Evolutionary conservation across 2,797 vertebrate species (phyloP).

Genomic region (Gambusia yucatana): DNA sequence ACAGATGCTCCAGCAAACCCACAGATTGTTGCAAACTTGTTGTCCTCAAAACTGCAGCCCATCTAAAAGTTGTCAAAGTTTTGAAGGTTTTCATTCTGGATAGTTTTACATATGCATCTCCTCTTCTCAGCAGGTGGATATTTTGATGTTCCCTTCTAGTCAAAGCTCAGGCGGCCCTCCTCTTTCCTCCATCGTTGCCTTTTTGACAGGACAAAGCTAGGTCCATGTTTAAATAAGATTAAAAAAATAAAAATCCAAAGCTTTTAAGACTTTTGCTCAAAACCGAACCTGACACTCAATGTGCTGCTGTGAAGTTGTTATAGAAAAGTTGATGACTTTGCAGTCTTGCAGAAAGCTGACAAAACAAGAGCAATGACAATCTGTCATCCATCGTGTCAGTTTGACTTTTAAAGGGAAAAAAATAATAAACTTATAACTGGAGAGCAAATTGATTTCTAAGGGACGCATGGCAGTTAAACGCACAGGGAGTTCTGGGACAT

Average conservation of each 20-base stretch:
- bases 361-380: conserved; percentile 25
- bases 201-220: background rate
- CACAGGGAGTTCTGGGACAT: conserved; percentile 5
- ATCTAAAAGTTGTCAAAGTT: background rate
- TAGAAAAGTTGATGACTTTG: conserved; percentile 24
- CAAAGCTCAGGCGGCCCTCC: background rate
- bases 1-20: background rate
- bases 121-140: background rate
- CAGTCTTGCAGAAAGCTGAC: conserved; percentile 21
- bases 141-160: background rate
- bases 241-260: background rate
- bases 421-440: conserved; percentile 17
- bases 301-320: conserved; percentile 4
- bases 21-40: background rate
- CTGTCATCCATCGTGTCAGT: conserved; percentile 10
- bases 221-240: background rate
- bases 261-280: background rate
- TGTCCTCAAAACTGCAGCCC: background rate
- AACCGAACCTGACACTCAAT: background rate
- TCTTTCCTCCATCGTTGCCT: background rate
- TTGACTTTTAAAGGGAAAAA: conserved; percentile 13
- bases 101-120: background rate
- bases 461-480: background rate
- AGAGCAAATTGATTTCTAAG: conserved; percentile 34
- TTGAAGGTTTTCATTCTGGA: background rate